Percentiles rank a stretch among this genome's conserved stretches.
These are phyloP conservation scores for Gymnoscelis rufifasciata DNA, from an alignment of 2,888 invertebrate genomes.

Conservation along the genomic window DNA sequence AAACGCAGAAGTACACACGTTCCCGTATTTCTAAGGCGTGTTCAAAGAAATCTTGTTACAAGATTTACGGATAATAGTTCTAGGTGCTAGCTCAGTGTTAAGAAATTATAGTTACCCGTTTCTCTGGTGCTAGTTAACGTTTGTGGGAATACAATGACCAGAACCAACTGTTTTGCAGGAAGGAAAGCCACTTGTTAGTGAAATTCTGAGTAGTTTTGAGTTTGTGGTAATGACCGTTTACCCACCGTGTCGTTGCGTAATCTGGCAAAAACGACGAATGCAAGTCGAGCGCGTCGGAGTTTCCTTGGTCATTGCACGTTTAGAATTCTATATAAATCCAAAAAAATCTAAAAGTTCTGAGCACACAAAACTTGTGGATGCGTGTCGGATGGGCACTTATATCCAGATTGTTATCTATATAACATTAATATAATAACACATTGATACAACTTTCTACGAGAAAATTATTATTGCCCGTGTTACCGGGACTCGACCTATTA, in stretches of 20 bases:
- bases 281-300: constrained; percentile 5
- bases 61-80: constrained; percentile 7
- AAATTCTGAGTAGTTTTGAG: constrained; percentile 30
- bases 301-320: constrained; percentile 8
- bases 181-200: constrained; percentile 36
- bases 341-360: neutral
- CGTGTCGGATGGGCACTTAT: too few species aligned
- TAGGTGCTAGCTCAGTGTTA: constrained; percentile 12
- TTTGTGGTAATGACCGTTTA: constrained; percentile 55
- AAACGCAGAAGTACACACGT: neutral
- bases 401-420: too few species aligned
- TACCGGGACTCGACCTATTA: too few species aligned
- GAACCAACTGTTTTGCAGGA: constrained; percentile 25
- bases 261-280: constrained; percentile 19
- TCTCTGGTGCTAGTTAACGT: constrained; percentile 20
- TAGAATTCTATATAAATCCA: constrained; percentile 1
- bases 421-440: too few species aligned
- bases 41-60: constrained; percentile 1
- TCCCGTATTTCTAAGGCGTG: neutral
- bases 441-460: too few species aligned
- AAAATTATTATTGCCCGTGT: too few species aligned
- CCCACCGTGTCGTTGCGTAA: constrained; percentile 42
- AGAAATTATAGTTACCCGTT: constrained; percentile 18
- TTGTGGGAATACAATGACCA: constrained; percentile 27
- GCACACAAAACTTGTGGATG: neutral